Conservation (phyloP, 2,113 vertebrate genomes). For the Melanotaenia duboulayi region DNA sequence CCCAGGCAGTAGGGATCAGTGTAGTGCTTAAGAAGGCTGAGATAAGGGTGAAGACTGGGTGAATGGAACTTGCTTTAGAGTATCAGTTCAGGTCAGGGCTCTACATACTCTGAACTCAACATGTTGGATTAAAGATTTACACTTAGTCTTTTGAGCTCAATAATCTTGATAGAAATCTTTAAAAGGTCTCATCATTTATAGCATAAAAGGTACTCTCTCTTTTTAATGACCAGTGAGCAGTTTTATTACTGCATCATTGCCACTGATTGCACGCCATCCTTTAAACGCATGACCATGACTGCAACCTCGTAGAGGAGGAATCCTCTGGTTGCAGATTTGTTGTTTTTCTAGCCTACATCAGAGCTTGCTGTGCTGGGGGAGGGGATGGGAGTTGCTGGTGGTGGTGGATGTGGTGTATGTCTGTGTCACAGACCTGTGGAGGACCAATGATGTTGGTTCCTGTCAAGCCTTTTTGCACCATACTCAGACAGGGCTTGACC, state of each 20-base stretch:
- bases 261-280: slow-evolving; percentile 15
- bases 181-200: neutral
- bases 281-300: slow-evolving; percentile 14
- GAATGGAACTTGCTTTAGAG: slow-evolving; percentile 28
- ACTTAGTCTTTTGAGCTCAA: neutral
- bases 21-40: slow-evolving; percentile 51
- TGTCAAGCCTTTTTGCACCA: slow-evolving; percentile 64
- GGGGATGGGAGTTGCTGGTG: neutral
- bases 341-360: slow-evolving; percentile 53
- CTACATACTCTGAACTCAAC: slow-evolving; percentile 26
- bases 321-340: slow-evolving; percentile 41
- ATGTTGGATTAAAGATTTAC: slow-evolving; percentile 8
- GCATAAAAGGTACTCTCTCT: neutral
- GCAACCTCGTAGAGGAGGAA: too few relatives aligned
- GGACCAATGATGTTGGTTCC: slow-evolving; percentile 68
- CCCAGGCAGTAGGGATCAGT: slow-evolving; percentile 48
- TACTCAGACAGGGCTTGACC: slow-evolving; percentile 72
- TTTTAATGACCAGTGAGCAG: neutral
- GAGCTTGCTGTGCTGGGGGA: neutral
- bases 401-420: slow-evolving; percentile 3
- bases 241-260: slow-evolving; percentile 6
- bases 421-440: slow-evolving; percentile 36
- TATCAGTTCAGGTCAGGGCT: slow-evolving; percentile 52
- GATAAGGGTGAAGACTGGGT: slow-evolving; percentile 45
- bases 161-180: neutral